Conservation (phyloP, 2,113 vertebrate species). For the Arenaria interpres region DNA sequence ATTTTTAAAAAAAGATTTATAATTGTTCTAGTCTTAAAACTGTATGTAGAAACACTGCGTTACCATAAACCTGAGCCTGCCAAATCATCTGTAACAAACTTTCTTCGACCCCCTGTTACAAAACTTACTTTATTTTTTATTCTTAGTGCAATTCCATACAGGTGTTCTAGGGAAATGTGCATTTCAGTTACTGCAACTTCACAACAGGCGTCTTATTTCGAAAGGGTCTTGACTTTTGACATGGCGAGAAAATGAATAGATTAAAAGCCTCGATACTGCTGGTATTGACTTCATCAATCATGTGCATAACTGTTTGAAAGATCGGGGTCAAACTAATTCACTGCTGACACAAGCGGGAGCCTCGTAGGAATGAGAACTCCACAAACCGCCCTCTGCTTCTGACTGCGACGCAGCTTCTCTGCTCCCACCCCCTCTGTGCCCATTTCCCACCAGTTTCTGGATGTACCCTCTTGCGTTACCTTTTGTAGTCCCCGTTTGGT, state of each 20-base stretch:
- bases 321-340: neutral
- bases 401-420: neutral
- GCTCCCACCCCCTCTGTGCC: neutral
- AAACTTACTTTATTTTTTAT: neutral
- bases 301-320: neutral
- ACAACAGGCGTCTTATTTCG: conserved; percentile 7
- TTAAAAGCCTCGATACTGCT: neutral
- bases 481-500: neutral
- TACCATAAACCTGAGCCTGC: conserved; percentile 34
- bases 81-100: conserved; percentile 9
- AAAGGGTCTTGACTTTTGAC: conserved; percentile 8
- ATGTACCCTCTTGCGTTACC: neutral
- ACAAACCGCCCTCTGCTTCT: neutral
- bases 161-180: neutral
- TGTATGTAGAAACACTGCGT: conserved; percentile 51
- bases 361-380: neutral
- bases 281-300: conserved; percentile 7
- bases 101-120: neutral
- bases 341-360: neutral
- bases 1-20: conserved; percentile 44
- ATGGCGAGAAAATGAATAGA: neutral
- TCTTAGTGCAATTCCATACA: conserved; percentile 42
- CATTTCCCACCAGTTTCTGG: neutral
- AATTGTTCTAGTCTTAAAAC: conserved; percentile 63
- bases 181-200: neutral